Conservation (phyloP, 2,797 vertebrate genomes). For the Falco naumanni region DNA sequence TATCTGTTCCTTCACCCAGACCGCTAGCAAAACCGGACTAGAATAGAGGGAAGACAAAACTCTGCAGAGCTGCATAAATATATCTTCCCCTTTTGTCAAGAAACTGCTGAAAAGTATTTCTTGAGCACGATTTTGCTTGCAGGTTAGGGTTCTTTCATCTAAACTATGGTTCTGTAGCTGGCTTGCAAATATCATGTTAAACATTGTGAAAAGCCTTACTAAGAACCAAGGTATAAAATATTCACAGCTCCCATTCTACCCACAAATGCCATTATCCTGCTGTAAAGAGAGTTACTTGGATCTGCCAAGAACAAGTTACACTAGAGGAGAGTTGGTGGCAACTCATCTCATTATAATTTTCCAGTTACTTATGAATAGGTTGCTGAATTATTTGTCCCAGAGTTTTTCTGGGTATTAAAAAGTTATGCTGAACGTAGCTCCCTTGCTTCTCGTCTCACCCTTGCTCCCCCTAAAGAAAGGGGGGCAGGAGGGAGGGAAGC, state of each 20-base stretch:
- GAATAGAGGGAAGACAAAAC: neutral
- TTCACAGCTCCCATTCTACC: neutral
- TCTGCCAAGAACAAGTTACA: neutral
- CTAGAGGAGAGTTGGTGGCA: neutral
- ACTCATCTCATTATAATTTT: neutral
- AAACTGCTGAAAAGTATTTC: neutral
- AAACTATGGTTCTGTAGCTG: neutral
- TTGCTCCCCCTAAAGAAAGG: neutral
- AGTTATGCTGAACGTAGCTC: neutral
- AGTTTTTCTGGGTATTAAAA: neutral
- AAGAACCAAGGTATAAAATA: neutral
- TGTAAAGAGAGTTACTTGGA: neutral
- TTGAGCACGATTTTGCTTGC: neutral
- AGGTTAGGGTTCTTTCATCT: neutral
- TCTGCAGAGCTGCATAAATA: neutral
- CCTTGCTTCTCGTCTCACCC: neutral
- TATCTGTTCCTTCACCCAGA: neutral
- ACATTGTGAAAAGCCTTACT: neutral
- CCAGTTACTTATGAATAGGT: neutral
- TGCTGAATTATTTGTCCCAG: neutral
- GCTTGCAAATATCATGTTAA: neutral
- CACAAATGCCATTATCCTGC: neutral
- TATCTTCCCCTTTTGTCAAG: neutral
- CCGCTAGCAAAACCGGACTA: neutral
- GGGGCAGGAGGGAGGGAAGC: neutral